Evolutionary conservation across 2,888 invertebrate genomes (phyloP).

Genomic region (Meganola albula): DNA sequence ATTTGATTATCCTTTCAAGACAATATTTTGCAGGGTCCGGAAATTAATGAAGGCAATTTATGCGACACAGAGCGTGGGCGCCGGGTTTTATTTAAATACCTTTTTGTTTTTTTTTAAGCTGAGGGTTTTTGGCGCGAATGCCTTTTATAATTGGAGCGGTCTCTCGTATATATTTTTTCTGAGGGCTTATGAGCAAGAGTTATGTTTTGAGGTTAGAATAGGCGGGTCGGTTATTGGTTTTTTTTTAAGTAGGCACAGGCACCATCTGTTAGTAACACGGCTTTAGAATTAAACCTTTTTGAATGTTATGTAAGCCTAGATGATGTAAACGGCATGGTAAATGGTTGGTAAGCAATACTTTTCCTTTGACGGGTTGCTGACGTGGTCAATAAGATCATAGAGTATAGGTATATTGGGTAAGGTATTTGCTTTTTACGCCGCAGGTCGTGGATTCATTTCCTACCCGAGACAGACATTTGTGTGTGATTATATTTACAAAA

Average conservation of each 20-base stretch:
- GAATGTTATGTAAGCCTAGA: no score
- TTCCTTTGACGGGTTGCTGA: no score
- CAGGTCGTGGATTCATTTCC: no score
- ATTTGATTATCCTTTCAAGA: constrained; percentile 79
- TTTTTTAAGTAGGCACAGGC: constrained; percentile 17
- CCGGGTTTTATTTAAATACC: constrained; percentile 73
- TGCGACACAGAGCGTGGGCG: constrained; percentile 67
- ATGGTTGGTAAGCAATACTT: no score
- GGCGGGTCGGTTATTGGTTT: constrained; percentile 31
- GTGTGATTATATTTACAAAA: no score
- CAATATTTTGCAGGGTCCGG: constrained; percentile 76
- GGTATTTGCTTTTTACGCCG: no score
- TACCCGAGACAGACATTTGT: no score
- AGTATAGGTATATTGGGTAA: no score
- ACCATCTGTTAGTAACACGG: no score
- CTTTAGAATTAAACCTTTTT: no score
- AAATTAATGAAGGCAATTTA: constrained; percentile 78
- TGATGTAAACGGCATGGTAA: no score
- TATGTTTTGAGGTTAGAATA: constrained; percentile 62
- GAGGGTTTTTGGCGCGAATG: constrained; percentile 56
- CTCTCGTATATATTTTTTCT: constrained; percentile 46
- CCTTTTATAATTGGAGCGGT: constrained; percentile 70
- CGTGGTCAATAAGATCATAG: no score
- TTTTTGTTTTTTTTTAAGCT: constrained; percentile 56
- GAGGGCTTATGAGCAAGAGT: constrained; percentile 54